Percentiles rank a stretch among this genome's conserved stretches.
Evolutionary conservation across 2,113 vertebrate genomes (phyloP).

Genomic region (Etheostoma cragini): DNA sequence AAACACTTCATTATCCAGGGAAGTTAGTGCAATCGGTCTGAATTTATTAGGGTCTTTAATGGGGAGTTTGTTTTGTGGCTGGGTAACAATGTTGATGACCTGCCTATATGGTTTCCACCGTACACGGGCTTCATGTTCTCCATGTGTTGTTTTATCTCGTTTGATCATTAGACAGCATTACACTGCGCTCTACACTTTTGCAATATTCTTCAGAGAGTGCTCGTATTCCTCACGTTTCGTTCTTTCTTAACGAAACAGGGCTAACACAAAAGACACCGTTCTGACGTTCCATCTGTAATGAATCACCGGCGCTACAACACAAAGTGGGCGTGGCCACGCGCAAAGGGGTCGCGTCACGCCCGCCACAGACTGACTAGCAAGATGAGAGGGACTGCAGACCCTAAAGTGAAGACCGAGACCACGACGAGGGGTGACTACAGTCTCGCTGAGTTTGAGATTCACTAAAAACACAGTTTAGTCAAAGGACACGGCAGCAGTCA

Average conservation of each 20-base stretch:
- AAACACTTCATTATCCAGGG: too few species aligned
- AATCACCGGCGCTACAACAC: neutral
- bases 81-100: neutral
- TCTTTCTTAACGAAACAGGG: neutral
- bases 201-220: neutral
- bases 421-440: neutral
- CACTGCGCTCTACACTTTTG: neutral
- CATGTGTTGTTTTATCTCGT: neutral
- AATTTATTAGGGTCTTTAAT: too few species aligned
- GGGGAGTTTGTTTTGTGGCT: too few species aligned
- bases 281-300: neutral
- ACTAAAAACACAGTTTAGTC: neutral
- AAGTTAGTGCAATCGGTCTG: too few species aligned
- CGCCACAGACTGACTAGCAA: conserved; percentile 20
- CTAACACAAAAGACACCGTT: neutral
- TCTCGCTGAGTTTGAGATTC: neutral
- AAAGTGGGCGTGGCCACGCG: neutral
- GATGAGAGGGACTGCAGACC: conserved; percentile 30
- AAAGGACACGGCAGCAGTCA: conserved; percentile 40
- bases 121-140: too few species aligned
- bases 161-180: too few species aligned
- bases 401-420: conserved; percentile 29
- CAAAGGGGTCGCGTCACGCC: conserved; percentile 50
- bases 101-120: neutral
- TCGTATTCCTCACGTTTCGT: neutral